Evolutionary conservation across 2,888 invertebrate genomes (phyloP).

Genomic region (Yponomeuta plumbellus): DNA sequence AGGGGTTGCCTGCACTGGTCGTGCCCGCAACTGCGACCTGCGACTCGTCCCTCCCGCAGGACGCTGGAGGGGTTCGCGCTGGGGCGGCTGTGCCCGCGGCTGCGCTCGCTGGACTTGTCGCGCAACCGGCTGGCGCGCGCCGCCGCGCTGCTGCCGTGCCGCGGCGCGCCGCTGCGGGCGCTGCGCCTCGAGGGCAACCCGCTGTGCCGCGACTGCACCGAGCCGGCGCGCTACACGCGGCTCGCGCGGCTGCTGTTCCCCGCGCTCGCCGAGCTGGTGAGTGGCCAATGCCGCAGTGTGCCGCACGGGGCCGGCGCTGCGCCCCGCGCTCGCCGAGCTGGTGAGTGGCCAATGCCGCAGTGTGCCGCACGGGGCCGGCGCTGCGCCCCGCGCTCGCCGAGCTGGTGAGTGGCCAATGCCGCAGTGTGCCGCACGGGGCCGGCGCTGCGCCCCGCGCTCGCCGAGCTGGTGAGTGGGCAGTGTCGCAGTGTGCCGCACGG

Average conservation of each 20-base stretch:
- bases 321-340: slow-evolving; percentile 66
- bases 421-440: too few species aligned
- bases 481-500: too few species aligned
- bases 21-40: too few species aligned
- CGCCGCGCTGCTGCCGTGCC: slow-evolving; percentile 38
- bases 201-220: slow-evolving; percentile 79
- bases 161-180: slow-evolving; percentile 59
- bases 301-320: slow-evolving; percentile 74
- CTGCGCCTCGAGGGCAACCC: slow-evolving; percentile 83
- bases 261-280: slow-evolving; percentile 66
- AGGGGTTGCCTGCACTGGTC: too few species aligned
- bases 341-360: slow-evolving; percentile 43
- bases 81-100: slow-evolving; percentile 32
- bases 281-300: too few species aligned
- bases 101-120: slow-evolving; percentile 48
- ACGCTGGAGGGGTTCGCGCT: slow-evolving; percentile 47
- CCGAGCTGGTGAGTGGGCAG: slow-evolving; percentile 63
- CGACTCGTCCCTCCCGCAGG: slow-evolving; percentile 36
- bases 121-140: slow-evolving; percentile 43
- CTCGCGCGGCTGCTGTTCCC: slow-evolving; percentile 72
- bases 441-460: too few species aligned
- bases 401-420: slow-evolving; percentile 57
- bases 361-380: too few species aligned
- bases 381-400: too few species aligned
- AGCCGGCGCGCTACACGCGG: slow-evolving; percentile 76